phyloP scores from a whole-genome alignment of 2,113 vertebrate species.

The Prochilodus magdalenae region DNA sequence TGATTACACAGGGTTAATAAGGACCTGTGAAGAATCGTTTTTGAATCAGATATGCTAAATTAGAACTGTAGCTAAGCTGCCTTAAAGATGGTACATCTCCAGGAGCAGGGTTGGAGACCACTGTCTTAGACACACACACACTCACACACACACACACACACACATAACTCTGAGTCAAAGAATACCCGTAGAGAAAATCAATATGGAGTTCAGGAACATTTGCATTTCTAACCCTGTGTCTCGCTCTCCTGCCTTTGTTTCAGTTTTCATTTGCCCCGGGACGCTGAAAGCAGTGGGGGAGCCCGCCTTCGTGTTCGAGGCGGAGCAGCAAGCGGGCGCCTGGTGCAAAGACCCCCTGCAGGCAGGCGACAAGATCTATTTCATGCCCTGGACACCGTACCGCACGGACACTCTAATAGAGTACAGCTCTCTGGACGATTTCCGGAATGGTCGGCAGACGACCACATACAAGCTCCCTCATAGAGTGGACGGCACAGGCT shows the following conservation, averaged over 20 bases:
- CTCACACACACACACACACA: constrained; percentile 11
- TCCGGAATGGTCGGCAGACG: constrained; percentile 90
- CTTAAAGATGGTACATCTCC: neutral
- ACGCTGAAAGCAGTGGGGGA: constrained; percentile 94
- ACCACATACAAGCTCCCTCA: constrained; percentile 96
- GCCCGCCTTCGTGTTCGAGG: constrained; percentile 93
- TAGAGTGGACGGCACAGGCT: constrained; percentile 95
- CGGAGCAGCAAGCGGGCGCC: constrained; percentile 95
- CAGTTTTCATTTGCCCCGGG: constrained; percentile 99
- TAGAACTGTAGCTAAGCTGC: neutral
- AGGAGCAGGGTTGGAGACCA: neutral
- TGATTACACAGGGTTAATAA: neutral
- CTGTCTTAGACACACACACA: constrained; percentile 32
- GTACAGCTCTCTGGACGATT: constrained; percentile 93
- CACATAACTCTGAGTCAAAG: constrained; percentile 17
- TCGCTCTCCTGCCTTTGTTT: constrained; percentile 72
- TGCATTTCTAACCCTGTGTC: constrained; percentile 36
- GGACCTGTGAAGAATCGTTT: neutral
- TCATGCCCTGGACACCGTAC: constrained; percentile 99
- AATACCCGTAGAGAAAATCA: constrained; percentile 24
- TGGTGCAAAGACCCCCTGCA: constrained; percentile 99
- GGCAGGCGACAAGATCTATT: constrained; percentile 98
- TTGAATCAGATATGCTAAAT: neutral
- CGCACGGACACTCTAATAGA: constrained; percentile 96
- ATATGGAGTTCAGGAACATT: neutral